Evolutionary conservation across 2,113 vertebrate genomes (phyloP), one percentile per base, ranked within the genome.

Genomic region (Ophiodon elongatus): DNA sequence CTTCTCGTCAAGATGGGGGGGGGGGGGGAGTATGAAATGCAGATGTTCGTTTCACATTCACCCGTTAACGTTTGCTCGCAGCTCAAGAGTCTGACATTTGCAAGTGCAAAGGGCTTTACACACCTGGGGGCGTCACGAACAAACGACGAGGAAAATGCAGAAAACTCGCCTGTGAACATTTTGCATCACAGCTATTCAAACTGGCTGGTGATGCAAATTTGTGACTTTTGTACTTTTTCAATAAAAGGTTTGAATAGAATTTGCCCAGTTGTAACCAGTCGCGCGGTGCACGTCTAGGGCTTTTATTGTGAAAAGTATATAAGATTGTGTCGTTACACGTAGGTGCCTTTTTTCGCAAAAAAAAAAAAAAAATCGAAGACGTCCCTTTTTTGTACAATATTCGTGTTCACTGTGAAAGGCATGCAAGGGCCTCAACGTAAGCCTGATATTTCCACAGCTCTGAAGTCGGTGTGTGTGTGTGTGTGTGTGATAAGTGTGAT

Each of bases 1-100:
- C 41, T 68, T 59, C n/a, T 68, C 6, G 0, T 56, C 27, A 1
- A 13, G 21, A 59, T 25, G 25, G 35, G 13, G n/a, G n/a, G n/a
- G n/a, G n/a, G n/a, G n/a, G n/a, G n/a, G 29, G 33, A 33, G 31
- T 13, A 45, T 25, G 8, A 65, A 73, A 77, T 39, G 60, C 29
- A 23, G 59, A 67, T 70, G 45, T 77, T 60, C 57, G 59, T 27
- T 27, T 60, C 74, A 31, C n/a, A 29, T 35, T 70, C 37, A 9
- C 56, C 27, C 15, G 4, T 56, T 59, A 52, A 35, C 7, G 59
- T 50, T 54, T 2, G 7, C 9, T 15, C 9, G 23, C 3, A 6
- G 25, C n/a, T 63, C 25, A 8, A 15, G 1, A 57, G 14, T 45
- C 57, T 64, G 39, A 33, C 50, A 13, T 73, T 80, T 60, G 27